phyloP scores from a whole-genome alignment of 2,113 vertebrate genomes.

The Pelecanoides urinatrix region DNA sequence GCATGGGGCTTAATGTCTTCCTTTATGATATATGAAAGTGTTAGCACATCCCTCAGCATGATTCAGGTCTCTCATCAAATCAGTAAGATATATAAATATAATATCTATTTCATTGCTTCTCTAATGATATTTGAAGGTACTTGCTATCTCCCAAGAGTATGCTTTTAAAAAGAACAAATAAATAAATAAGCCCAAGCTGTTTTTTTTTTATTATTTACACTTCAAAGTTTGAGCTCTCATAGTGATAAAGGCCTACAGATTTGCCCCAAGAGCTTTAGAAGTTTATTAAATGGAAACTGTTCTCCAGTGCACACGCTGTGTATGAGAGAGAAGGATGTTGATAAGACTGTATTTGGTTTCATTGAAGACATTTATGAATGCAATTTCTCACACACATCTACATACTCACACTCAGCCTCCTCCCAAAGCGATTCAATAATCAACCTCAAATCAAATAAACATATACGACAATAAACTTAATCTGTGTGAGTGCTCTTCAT shows the following conservation, averaged over 20 bases:
- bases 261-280: not conserved
- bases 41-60: not conserved
- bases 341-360: not conserved
- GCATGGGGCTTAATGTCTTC: not conserved
- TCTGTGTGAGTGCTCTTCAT: not conserved
- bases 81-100: not conserved
- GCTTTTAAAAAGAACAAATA: not conserved
- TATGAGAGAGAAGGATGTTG: not conserved
- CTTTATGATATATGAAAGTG: not conserved
- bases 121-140: not conserved
- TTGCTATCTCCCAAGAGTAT: not conserved
- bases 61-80: not conserved
- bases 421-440: not conserved
- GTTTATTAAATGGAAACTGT: not conserved
- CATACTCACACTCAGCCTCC: not conserved
- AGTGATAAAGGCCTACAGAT: not conserved
- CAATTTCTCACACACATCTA: not conserved
- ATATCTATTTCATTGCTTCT: not conserved
- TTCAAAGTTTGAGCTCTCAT: not conserved
- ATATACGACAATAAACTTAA: not conserved
- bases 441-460: not conserved
- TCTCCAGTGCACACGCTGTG: not conserved
- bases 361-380: not conserved
- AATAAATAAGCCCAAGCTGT: slow-evolving; percentile 6
- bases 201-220: not conserved